phyloP scores from a whole-genome alignment of 1,140 invertebrate genomes.

The Sitophilus oryzae region DNA sequence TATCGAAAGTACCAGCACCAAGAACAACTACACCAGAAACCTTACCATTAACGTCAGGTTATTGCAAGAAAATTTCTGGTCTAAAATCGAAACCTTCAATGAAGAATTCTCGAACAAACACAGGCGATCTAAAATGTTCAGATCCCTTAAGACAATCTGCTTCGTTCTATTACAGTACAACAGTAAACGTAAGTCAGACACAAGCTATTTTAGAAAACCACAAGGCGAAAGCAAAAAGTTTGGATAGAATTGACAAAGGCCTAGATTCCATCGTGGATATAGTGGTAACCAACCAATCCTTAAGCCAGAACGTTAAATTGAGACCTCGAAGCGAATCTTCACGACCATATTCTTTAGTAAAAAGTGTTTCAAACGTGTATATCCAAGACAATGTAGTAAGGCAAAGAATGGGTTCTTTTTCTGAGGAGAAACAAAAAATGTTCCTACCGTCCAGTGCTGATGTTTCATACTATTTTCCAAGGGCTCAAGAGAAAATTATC shows the following conservation, averaged over 20 bases:
- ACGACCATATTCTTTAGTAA: constrained; percentile 19
- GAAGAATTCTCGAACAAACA: constrained; percentile 10
- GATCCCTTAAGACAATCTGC: constrained; percentile 40
- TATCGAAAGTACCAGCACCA: constrained; percentile 52
- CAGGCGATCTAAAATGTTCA: constrained; percentile 22
- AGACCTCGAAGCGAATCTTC: constrained; percentile 40
- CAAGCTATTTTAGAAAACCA: constrained; percentile 32
- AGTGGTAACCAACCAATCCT: constrained; percentile 51
- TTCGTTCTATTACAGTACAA: constrained; percentile 34
- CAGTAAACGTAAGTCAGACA: constrained; percentile 25
- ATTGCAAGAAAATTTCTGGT: constrained; percentile 15
- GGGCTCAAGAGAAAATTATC: constrained; percentile 36
- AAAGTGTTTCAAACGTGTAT: constrained; percentile 33
- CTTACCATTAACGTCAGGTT: constrained; percentile 9
- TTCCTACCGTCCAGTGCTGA: constrained; percentile 40
- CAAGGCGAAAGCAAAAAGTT: constrained; percentile 64
- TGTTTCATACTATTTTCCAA: constrained; percentile 40
- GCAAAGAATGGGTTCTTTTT: constrained; percentile 22
- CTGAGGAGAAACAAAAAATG: constrained; percentile 38
- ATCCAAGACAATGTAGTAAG: constrained; percentile 21
- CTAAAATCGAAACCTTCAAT: constrained; percentile 8
- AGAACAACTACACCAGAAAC: constrained; percentile 40
- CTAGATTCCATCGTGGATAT: constrained; percentile 67
- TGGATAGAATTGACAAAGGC: constrained; percentile 71
- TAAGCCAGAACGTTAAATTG: constrained; percentile 36